phyloP scores from a whole-genome alignment of 1,140 invertebrate genomes.

The Heliconius hewitsoni region DNA sequence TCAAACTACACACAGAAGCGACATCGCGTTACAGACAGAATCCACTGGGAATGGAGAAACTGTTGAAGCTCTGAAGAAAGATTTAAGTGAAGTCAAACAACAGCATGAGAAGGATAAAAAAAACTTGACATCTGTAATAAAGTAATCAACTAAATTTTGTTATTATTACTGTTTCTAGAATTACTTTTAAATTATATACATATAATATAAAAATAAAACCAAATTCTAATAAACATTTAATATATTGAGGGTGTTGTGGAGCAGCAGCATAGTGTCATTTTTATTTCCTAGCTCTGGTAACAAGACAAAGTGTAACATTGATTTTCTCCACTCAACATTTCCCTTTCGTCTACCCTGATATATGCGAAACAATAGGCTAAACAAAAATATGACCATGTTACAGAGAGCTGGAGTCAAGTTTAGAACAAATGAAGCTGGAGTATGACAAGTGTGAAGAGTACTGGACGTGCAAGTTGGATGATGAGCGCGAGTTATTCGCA shows the following conservation, averaged over 20 bases:
- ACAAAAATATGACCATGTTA: constrained; percentile 7
- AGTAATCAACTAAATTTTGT: constrained; percentile 41
- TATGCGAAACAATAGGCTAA: too few species aligned
- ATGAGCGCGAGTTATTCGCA: constrained; percentile 88
- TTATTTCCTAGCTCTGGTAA: too few species aligned
- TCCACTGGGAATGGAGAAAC: not conserved
- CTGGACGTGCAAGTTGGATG: constrained; percentile 89
- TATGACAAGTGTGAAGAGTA: constrained; percentile 93
- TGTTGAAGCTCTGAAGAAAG: constrained; percentile 25
- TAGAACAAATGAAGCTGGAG: constrained; percentile 87
- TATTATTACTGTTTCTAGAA: not conserved
- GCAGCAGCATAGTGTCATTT: too few species aligned
- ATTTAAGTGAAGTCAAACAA: constrained; percentile 35
- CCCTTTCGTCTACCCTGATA: too few species aligned
- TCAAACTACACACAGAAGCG: not conserved
- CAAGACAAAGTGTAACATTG: too few species aligned
- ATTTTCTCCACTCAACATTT: too few species aligned
- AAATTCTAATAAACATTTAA: too few species aligned
- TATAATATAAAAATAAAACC: too few species aligned
- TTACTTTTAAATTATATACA: too few species aligned
- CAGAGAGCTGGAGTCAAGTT: constrained; percentile 85
- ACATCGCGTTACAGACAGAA: constrained; percentile 26
- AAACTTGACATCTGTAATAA: constrained; percentile 50
- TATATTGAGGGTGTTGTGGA: too few species aligned
- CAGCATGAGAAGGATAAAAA: constrained; percentile 49